These are phyloP conservation scores for Oxygymnocypris stewartii DNA, from an alignment of 2,113 vertebrate species.

Conservation along the genomic window DNA sequence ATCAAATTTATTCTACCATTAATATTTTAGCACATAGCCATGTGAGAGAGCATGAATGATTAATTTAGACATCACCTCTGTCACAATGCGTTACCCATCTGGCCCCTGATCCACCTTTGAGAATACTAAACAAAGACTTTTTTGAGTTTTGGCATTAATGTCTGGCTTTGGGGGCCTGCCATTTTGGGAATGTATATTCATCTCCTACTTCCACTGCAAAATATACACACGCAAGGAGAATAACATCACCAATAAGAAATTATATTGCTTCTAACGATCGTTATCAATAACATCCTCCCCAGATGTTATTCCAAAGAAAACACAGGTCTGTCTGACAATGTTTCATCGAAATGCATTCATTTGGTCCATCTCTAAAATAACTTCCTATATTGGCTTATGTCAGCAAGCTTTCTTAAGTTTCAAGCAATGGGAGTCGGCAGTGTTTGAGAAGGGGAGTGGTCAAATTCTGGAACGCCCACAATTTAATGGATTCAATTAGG, in stretches of 20 bases:
- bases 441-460: not conserved
- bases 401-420: not conserved
- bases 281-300: not conserved
- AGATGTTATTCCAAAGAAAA: not conserved
- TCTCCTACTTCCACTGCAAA: not conserved
- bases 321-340: not conserved
- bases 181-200: slow-evolving; percentile 40
- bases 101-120: slow-evolving; percentile 77
- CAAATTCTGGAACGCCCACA: not conserved
- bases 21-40: slow-evolving; percentile 90
- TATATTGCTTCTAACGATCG: not conserved
- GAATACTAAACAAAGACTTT: slow-evolving; percentile 84
- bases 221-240: not conserved
- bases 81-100: slow-evolving; percentile 84
- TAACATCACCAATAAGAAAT: not conserved
- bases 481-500: not conserved
- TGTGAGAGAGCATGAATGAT: slow-evolving; percentile 91
- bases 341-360: not conserved
- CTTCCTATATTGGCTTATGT: not conserved
- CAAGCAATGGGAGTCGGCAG: not conserved
- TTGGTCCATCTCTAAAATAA: not conserved
- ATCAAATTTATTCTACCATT: slow-evolving; percentile 89
- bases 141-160: slow-evolving; percentile 69
- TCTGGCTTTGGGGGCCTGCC: slow-evolving; percentile 55
- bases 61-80: slow-evolving; percentile 96